Evolutionary conservation across 2,113 vertebrate genomes (phyloP), one percentile per base, ranked within the genome.

Genomic region (Reinhardtius hippoglossoides): DNA sequence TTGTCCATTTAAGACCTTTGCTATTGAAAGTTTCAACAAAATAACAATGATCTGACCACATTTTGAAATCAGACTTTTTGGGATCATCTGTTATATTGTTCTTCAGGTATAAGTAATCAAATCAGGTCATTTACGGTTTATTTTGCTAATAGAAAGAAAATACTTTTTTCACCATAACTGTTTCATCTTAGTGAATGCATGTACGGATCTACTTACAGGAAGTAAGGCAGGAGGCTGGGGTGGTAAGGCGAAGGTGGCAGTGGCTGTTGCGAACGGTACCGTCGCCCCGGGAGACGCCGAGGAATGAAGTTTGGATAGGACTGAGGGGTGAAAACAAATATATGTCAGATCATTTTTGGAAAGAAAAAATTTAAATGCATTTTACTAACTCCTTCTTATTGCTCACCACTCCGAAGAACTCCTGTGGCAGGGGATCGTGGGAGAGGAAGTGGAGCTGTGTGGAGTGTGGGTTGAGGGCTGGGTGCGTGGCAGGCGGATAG

Each of bases 381-480:
- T 58, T 27, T 16, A 35, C 54, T 2, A 14, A 18, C 20, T 31
- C 26, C 26, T 40, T 72, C 0, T 24, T 15, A 14, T 71, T 76
- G 93, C 98, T 97, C 94, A 99, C 97, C 94, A 98, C 95, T 87
- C 97, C 97, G 84, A 98, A 99, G 62, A 99, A 93, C 90, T 99
- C 98, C 91, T 98, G 98, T 65, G 97, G 96, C 83, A 98, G 93
- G 77, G 97, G 96, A 69, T 99, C 98, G 15, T 98, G 98, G 26
- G 97, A 94, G 84, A 99, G 93, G 92, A 99, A 98, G 67, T 98
- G 98, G 66, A 99, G 95, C 69, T 96, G 97, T 65, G 97, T 94
- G 82, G 97, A 96, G 66, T 97, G 96, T 81, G 97, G 95, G 74
- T 98, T 91, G 71, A 97, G 93, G 81, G 96, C 94, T 10, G 97